Base-by-base conservation (phyloP, 2,113 vertebrate species). In the Eonycteris spelaea region DNA sequence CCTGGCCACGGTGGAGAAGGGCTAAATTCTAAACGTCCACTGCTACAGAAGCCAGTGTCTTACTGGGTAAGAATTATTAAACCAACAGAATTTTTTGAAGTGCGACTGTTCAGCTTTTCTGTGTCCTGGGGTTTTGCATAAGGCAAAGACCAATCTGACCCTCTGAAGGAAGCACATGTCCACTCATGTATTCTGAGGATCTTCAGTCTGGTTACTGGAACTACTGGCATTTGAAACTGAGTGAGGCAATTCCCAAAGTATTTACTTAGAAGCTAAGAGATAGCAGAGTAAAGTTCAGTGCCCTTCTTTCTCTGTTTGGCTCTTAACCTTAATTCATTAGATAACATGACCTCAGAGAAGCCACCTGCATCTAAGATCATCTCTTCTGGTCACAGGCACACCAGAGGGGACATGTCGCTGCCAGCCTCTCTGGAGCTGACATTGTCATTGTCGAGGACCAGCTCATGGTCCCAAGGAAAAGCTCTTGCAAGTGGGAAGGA, bases 281-380 rank as follows among this genome's bases (percentile, higher is more conserved):
- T 57, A 70, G 95, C 96, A 93, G 94, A 89, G 83, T 5, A 1
- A 95, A 98, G 96, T 95, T 97, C 95, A 88, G 21, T 14, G 73
- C 97, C 96, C 96, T 97, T 96, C 90, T 92, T 95, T 97, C 65
- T 18, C 88, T 24, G 86, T 94, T 89, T 88, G 35, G 71, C 95
- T 96, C 94, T 95, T 96, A 77, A 90, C 98, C 97, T 97, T 97
- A 82, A 98, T 93, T 98, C 98, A 85, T 98, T 97, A 96, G 96
- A 97, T 87, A 94, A 77, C 75, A 82, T 51, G 97, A 96, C 97
- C 97, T 98, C 92, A 86, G 86, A 95, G 87, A 94, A 96, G 51
- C 9, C 7, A 0, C 96, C 33, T 0, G 0, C n/a, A 1, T 43
- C 73, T 40, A 2, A 83, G 93, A 92, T 89, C 96, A 93, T 86